Evolutionary conservation across 2,113 vertebrate species (phyloP).

Genomic region (Calcarius ornatus): DNA sequence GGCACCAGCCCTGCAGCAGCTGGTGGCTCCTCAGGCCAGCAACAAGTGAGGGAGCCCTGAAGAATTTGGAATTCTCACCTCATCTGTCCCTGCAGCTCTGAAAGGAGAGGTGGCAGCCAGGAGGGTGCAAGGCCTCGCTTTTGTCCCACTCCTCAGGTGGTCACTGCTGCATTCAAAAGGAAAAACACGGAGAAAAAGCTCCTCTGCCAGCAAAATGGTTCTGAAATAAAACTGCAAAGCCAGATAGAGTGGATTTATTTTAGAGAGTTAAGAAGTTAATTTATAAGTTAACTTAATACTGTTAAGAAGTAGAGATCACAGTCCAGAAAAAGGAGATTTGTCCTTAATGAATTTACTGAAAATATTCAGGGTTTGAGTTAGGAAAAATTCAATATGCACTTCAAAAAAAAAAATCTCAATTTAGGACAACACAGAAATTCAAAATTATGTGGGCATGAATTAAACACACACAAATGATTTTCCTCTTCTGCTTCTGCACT

Average conservation of each 20-base stretch:
- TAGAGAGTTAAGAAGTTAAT: not conserved
- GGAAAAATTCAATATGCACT: not conserved
- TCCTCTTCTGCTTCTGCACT: not conserved
- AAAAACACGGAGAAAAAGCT: not conserved
- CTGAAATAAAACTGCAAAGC: not conserved
- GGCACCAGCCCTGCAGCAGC: not conserved
- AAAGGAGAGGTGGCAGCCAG: not conserved
- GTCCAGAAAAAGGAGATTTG: not conserved
- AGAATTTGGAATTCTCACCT: not conserved
- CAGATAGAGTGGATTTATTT: not conserved
- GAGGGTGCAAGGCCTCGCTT: not conserved
- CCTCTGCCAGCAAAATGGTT: not conserved
- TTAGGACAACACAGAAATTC: not conserved
- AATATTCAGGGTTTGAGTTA: not conserved
- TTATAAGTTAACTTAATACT: not conserved
- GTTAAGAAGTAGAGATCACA: not conserved
- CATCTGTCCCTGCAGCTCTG: not conserved
- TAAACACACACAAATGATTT: not conserved
- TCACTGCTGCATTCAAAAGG: not conserved
- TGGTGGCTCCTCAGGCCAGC: constrained; percentile 8
- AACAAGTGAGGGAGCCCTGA: not conserved
- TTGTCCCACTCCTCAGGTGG: constrained; percentile 12
- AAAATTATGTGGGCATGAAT: not conserved
- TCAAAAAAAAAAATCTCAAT: not conserved
- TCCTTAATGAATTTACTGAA: not conserved